These are phyloP conservation scores for Euplexia lucipara DNA, from an alignment of 2,888 invertebrate species.

Conservation along the genomic window DNA sequence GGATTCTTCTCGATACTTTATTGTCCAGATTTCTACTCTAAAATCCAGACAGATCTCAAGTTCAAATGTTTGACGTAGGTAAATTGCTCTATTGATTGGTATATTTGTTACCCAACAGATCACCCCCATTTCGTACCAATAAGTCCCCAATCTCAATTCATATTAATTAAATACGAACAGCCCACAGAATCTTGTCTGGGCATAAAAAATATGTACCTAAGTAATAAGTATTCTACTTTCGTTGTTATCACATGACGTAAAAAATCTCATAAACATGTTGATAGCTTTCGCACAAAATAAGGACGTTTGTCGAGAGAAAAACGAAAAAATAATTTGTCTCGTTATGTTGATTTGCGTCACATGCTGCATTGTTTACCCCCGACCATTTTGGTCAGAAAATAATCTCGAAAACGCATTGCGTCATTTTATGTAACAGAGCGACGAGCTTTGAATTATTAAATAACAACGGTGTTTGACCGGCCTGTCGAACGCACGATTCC, in stretches of 20 bases:
- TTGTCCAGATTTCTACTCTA: neutral
- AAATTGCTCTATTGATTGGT: neutral
- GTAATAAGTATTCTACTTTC: slow-evolving; percentile 7
- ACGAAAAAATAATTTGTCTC: slow-evolving; percentile 30
- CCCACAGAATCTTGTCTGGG: neutral
- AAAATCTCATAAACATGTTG: slow-evolving; percentile 3
- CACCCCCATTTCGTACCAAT: neutral
- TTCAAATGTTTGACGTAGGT: neutral
- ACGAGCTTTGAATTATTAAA: slow-evolving; percentile 70
- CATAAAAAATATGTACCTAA: neutral
- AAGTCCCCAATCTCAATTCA: neutral
- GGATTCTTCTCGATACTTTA: neutral
- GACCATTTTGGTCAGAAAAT: slow-evolving; percentile 68
- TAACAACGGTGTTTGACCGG: slow-evolving; percentile 51
- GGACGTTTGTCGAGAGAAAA: slow-evolving; percentile 14
- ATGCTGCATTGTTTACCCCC: slow-evolving; percentile 53
- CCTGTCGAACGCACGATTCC: slow-evolving; percentile 27
- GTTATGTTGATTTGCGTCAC: slow-evolving; percentile 34
- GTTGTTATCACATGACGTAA: neutral
- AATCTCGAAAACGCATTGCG: slow-evolving; percentile 72
- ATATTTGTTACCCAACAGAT: slow-evolving; percentile 1
- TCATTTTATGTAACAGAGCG: slow-evolving; percentile 73
- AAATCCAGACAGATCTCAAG: neutral
- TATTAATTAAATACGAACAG: slow-evolving; percentile 13
- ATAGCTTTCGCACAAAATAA: slow-evolving; percentile 16